Conservation (phyloP, 2,797 vertebrate genomes). For the Pampus argenteus region DNA sequence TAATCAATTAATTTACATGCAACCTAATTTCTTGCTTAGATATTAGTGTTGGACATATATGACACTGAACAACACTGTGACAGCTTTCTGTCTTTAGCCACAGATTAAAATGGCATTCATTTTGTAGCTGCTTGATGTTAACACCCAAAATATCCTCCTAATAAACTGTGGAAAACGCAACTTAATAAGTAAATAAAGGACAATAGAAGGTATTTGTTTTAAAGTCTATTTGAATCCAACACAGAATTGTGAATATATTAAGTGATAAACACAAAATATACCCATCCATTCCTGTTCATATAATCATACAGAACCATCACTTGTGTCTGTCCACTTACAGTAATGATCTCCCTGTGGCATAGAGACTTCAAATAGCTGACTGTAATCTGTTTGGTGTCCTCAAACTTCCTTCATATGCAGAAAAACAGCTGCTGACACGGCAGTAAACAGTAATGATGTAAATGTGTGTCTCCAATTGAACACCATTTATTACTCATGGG, state of each 20-base stretch:
- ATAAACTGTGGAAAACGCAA: constrained; percentile 1
- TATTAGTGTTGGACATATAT: background rate
- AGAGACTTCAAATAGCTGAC: background rate
- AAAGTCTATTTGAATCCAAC: background rate
- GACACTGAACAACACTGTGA: background rate
- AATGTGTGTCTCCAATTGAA: constrained; percentile 52
- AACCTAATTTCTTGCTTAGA: no score
- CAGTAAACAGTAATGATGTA: constrained; percentile 57
- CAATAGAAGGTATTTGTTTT: background rate
- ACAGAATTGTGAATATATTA: background rate
- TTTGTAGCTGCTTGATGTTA: no score
- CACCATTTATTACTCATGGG: constrained; percentile 46
- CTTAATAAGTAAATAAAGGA: background rate
- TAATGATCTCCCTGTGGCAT: constrained; percentile 22
- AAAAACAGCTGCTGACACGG: constrained; percentile 48
- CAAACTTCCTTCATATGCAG: constrained; percentile 25
- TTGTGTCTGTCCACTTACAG: constrained; percentile 18
- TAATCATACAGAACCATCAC: background rate
- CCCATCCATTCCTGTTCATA: background rate
- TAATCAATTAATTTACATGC: no score
- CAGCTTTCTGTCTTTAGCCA: background rate
- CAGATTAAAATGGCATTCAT: background rate
- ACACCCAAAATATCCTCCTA: background rate
- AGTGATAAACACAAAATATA: background rate
- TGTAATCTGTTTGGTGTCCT: constrained; percentile 16